Evolutionary conservation across 1,140 invertebrate species (phyloP).

Genomic region (Kradibia gibbosae): DNA sequence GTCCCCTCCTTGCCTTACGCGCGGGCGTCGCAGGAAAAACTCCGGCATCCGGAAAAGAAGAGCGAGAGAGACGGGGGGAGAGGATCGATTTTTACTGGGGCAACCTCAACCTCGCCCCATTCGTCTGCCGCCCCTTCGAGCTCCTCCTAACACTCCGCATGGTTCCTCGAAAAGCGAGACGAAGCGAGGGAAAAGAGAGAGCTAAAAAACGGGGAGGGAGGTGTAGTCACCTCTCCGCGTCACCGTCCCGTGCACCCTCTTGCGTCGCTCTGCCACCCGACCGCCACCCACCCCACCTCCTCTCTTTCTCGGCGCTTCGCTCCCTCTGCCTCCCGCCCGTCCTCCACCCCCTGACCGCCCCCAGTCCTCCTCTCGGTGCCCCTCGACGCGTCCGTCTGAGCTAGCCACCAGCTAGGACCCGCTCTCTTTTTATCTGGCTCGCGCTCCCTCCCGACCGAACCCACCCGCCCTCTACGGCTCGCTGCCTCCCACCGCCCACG

Average conservation of each 20-base stretch:
- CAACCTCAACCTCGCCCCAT: conserved; percentile 47
- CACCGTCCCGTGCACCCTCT: conserved; percentile 58
- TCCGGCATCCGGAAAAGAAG: conserved; percentile 58
- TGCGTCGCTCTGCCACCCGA: conserved; percentile 55
- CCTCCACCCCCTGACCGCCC: background rate
- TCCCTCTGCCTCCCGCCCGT: conserved; percentile 48
- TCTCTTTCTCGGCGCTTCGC: too few relatives aligned
- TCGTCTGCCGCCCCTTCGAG: conserved; percentile 11
- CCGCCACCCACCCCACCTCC: background rate
- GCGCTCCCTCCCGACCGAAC: background rate
- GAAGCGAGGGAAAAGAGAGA: conserved; percentile 24
- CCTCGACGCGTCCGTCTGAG: conserved; percentile 35
- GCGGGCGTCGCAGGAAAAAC: conserved; percentile 69
- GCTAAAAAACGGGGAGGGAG: background rate
- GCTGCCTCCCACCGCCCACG: background rate
- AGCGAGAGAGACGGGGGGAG: conserved; percentile 49
- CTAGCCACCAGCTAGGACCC: conserved; percentile 41
- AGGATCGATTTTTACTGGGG: conserved; percentile 74
- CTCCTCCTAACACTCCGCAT: conserved; percentile 37
- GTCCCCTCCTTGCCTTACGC: conserved; percentile 54
- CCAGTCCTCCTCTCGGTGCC: conserved; percentile 49
- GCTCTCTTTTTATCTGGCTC: conserved; percentile 35
- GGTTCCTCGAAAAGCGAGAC: conserved; percentile 36
- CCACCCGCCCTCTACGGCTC: background rate
- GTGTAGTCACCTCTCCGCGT: conserved; percentile 43